These are phyloP conservation scores for Neoarius graeffei DNA, from an alignment of 2,113 vertebrate species.

Conservation along the genomic window DNA sequence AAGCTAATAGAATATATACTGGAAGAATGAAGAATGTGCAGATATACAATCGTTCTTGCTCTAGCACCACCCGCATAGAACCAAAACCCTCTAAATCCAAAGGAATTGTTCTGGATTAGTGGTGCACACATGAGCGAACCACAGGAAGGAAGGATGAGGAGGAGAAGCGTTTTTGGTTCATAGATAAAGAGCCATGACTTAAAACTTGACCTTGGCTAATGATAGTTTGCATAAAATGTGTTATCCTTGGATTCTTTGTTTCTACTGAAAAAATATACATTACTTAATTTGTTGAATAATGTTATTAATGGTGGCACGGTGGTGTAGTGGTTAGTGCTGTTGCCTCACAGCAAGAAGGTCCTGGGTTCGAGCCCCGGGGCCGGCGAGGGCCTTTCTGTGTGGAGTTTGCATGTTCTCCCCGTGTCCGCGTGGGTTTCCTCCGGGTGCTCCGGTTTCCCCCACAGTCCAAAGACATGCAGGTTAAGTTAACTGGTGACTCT, in stretches of 20 bases:
- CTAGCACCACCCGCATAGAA: conserved; percentile 46
- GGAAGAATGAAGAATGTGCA: background rate
- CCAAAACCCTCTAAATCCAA: conserved; percentile 28
- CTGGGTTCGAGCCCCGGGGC: too few species aligned
- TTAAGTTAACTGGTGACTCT: too few species aligned
- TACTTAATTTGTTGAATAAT: background rate
- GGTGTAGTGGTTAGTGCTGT: too few species aligned
- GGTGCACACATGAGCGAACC: conserved; percentile 48
- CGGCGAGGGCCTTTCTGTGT: too few species aligned
- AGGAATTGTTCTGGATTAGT: conserved; percentile 57
- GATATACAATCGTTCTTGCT: conserved; percentile 60
- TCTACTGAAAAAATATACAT: background rate
- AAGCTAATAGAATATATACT: background rate
- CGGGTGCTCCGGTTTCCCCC: too few species aligned
- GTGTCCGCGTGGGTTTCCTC: too few species aligned
- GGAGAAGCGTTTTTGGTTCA: conserved; percentile 32
- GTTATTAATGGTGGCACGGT: too few species aligned
- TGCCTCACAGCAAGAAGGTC: too few species aligned
- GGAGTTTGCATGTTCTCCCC: too few species aligned
- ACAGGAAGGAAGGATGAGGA: conserved; percentile 65
- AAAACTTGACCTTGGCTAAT: background rate
- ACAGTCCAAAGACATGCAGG: too few species aligned
- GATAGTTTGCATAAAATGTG: background rate
- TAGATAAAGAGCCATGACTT: conserved; percentile 21
- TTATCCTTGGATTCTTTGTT: background rate